Conservation (phyloP, 2,113 vertebrate genomes). For the Corapipo altera region DNA sequence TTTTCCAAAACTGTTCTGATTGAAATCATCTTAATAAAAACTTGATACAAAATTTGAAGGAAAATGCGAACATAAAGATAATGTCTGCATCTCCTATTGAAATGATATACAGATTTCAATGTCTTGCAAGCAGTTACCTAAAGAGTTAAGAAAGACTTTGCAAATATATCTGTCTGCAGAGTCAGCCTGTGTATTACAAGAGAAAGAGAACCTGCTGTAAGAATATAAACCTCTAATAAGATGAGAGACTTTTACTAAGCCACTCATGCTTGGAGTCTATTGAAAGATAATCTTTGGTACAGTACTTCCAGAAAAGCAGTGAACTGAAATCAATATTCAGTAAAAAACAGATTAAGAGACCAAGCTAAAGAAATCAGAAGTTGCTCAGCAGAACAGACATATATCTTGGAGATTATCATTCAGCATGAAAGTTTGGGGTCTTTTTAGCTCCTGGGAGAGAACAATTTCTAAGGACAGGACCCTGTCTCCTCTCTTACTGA, state of each 20-base stretch:
- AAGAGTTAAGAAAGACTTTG: neutral
- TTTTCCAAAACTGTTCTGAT: neutral
- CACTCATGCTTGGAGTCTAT: slow-evolving; percentile 11
- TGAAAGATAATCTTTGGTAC: slow-evolving; percentile 52
- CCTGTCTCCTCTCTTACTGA: neutral
- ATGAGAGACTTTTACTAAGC: slow-evolving; percentile 36
- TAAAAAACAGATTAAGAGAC: slow-evolving; percentile 39
- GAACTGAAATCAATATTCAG: slow-evolving; percentile 51
- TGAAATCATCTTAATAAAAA: neutral
- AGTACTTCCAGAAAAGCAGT: slow-evolving; percentile 12
- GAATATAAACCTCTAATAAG: slow-evolving; percentile 45
- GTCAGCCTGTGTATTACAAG: neutral
- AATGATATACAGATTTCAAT: neutral
- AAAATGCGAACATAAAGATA: neutral
- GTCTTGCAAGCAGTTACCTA: neutral
- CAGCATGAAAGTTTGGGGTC: neutral
- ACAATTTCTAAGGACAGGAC: neutral
- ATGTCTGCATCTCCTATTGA: neutral
- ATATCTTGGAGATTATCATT: neutral
- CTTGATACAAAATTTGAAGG: neutral
- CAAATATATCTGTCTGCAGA: neutral
- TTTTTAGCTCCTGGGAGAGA: neutral
- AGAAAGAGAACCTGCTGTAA: neutral
- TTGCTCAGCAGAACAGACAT: neutral
- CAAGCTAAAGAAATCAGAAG: slow-evolving; percentile 27